Conservation (phyloP, 2,888 invertebrate genomes). For the Argyra leucocephala region DNA sequence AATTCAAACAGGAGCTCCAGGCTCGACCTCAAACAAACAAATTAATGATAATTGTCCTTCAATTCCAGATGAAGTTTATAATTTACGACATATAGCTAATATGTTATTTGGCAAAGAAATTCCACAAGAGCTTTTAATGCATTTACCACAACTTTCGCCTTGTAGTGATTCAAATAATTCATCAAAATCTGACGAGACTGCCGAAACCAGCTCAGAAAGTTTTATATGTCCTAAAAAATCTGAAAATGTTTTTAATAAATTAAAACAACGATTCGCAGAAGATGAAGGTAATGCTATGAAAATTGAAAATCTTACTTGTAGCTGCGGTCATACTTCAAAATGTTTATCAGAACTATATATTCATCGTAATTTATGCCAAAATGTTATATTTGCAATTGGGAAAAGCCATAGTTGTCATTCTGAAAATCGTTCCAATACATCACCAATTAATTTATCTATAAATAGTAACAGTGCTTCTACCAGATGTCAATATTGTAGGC, state of each 20-base stretch:
- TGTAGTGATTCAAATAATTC: constrained; percentile 26
- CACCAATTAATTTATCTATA: constrained; percentile 43
- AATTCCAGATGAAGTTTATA: background rate
- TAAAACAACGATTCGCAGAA: constrained; percentile 63
- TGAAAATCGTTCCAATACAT: constrained; percentile 32
- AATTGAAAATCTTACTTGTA: constrained; percentile 57
- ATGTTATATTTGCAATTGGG: constrained; percentile 26
- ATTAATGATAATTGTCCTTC: background rate
- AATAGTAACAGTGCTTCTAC: constrained; percentile 50
- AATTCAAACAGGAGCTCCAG: constrained; percentile 41
- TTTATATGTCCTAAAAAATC: constrained; percentile 28
- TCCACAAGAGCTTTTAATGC: constrained; percentile 29
- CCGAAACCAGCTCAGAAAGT: no score
- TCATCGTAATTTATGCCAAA: constrained; percentile 60
- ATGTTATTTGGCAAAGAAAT: constrained; percentile 37
- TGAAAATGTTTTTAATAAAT: constrained; percentile 68
- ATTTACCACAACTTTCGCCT: constrained; percentile 33
- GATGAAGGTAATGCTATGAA: constrained; percentile 54
- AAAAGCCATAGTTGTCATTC: constrained; percentile 29
- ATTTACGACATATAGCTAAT: constrained; percentile 50
- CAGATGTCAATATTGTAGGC: constrained; percentile 76
- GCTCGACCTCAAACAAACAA: background rate
- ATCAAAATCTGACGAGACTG: background rate
- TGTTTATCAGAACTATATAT: constrained; percentile 71
- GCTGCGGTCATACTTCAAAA: constrained; percentile 67